Evolutionary conservation across 2,113 vertebrate genomes (phyloP).

Genomic region (Mungos mungo): DNA sequence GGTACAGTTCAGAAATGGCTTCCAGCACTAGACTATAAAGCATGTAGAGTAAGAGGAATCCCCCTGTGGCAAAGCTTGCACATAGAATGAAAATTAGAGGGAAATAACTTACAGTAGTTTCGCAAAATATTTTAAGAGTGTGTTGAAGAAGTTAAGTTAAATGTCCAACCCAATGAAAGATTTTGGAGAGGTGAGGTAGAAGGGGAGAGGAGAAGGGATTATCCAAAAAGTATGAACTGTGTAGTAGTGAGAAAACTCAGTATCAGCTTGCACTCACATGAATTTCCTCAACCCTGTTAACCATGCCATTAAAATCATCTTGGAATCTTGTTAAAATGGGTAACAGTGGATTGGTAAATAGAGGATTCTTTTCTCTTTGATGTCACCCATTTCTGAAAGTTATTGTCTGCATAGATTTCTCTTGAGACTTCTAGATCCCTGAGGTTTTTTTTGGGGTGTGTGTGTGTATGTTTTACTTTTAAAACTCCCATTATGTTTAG

Average conservation of each 20-base stretch:
- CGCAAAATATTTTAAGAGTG: background rate
- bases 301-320: background rate
- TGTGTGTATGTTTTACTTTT: background rate
- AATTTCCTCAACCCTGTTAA: background rate
- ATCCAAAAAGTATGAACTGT: background rate
- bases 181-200: too few relatives aligned
- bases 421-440: background rate
- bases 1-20: too few relatives aligned
- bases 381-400: background rate
- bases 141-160: background rate
- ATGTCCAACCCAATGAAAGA: background rate
- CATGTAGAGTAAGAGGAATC: background rate
- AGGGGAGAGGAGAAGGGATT: background rate
- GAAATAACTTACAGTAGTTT: background rate
- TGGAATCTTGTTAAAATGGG: background rate
- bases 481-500: background rate
- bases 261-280: rapidly evolving
- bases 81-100: background rate
- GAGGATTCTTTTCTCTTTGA: background rate
- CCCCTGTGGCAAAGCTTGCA: background rate
- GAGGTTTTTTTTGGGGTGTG: background rate
- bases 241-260: background rate
- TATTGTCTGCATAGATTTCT: background rate
- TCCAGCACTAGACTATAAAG: background rate
- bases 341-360: background rate